Percentiles rank a stretch among this genome's conserved stretches.
Conservation (phyloP, 2,113 vertebrate genomes). For the Capra hircus region DNA sequence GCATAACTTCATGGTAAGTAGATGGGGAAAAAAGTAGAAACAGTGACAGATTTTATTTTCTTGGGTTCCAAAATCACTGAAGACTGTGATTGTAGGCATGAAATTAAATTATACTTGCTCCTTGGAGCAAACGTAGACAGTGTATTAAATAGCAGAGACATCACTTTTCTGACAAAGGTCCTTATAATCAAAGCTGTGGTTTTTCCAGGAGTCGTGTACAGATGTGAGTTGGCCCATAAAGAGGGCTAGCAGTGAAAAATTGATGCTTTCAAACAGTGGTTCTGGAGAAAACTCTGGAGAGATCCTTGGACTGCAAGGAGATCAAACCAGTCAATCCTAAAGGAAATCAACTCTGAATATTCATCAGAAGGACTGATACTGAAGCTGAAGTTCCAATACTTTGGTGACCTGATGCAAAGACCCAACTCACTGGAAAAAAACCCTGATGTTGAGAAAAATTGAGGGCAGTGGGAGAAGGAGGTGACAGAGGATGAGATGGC, state of each 20-base stretch:
- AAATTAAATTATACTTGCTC: not conserved
- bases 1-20: not conserved
- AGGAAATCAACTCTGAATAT: not conserved
- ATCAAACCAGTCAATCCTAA: not conserved
- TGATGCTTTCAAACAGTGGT: not conserved
- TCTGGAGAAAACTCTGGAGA: not conserved
- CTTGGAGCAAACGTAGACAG: not conserved
- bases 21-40: not conserved
- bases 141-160: not conserved
- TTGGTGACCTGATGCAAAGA: not conserved
- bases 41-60: not conserved
- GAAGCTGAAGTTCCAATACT: not conserved
- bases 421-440: not conserved
- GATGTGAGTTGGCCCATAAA: not conserved
- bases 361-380: not conserved
- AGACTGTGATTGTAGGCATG: not conserved
- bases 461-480: not conserved
- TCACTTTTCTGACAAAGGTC: not conserved
- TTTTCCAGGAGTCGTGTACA: not conserved
- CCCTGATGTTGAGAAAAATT: not conserved
- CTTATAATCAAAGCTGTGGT: not conserved
- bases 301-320: not conserved
- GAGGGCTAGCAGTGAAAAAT: not conserved
- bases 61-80: not conserved
- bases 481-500: not conserved